A percentile compares a stretch with the other conserved stretches of the same genome.
These are phyloP conservation scores for Drosophila picticornis DNA, from an alignment of 2,888 invertebrate genomes.

Conservation along the genomic window DNA sequence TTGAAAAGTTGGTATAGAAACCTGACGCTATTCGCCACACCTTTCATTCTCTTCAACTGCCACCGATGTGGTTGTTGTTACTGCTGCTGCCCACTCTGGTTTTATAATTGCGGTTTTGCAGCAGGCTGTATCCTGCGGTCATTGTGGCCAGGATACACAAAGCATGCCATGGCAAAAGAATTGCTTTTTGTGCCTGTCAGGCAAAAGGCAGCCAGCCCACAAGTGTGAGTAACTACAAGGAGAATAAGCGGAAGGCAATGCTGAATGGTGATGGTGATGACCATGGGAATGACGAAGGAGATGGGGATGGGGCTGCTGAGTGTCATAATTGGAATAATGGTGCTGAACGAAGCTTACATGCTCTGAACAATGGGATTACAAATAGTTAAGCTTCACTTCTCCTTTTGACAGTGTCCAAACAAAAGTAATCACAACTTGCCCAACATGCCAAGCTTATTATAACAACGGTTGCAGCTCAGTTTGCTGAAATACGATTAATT, in stretches of 20 bases:
- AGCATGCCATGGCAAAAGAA: constrained; percentile 52
- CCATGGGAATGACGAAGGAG: not conserved
- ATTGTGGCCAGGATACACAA: constrained; percentile 63
- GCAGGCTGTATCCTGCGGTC: constrained; percentile 69
- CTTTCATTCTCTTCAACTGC: not conserved
- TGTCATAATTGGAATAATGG: constrained; percentile 60
- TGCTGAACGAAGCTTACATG: constrained; percentile 53
- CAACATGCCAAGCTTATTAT: constrained; percentile 1
- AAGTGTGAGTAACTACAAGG: constrained; percentile 2
- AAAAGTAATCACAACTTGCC: constrained; percentile 18
- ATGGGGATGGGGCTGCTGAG: not conserved
- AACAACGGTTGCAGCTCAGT: not conserved
- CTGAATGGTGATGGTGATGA: constrained; percentile 1
- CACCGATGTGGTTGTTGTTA: not conserved
- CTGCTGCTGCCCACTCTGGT: constrained; percentile 37
- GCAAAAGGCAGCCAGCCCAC: constrained; percentile 8
- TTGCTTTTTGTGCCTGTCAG: constrained; percentile 42
- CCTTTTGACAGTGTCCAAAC: constrained; percentile 4
- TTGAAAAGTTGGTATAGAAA: constrained; percentile 52
- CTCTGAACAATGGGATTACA: constrained; percentile 50
- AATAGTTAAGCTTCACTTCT: constrained; percentile 22
- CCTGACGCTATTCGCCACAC: constrained; percentile 14
- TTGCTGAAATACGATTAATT: not conserved
- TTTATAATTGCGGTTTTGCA: constrained; percentile 77
- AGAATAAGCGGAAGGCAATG: not conserved